Evolutionary conservation across 1,140 invertebrate species (phyloP).

Genomic region (Whitmania pigra): DNA sequence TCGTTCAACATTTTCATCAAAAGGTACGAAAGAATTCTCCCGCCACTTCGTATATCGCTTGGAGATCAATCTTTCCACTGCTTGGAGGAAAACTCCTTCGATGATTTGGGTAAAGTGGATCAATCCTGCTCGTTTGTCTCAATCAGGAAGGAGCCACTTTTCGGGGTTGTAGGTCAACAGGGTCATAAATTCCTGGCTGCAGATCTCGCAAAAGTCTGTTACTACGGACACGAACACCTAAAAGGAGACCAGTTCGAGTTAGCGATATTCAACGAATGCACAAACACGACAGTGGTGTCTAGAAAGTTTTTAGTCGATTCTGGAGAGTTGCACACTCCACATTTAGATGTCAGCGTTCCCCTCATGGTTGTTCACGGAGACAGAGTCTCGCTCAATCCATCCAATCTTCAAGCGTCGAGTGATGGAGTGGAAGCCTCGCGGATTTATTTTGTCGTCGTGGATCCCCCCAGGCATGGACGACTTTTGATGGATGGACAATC

Average conservation of each 20-base stretch:
- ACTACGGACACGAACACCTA: too few relatives aligned
- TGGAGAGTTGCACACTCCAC: too few relatives aligned
- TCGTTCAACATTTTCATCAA: constrained; percentile 42
- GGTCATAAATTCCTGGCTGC: too few relatives aligned
- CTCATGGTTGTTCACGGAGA: constrained; percentile 39
- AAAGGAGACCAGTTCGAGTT: too few relatives aligned
- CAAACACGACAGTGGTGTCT: too few relatives aligned
- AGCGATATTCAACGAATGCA: too few relatives aligned
- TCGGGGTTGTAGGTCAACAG: too few relatives aligned
- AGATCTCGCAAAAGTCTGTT: too few relatives aligned
- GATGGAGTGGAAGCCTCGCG: constrained; percentile 39
- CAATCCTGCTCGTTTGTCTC: too few relatives aligned
- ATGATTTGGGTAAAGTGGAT: too few relatives aligned
- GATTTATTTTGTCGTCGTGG: constrained; percentile 36
- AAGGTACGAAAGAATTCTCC: constrained; percentile 20
- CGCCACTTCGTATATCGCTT: neutral
- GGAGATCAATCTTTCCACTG: neutral
- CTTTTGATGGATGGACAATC: constrained; percentile 32
- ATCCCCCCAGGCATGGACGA: constrained; percentile 39
- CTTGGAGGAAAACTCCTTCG: too few relatives aligned
- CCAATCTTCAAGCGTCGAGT: constrained; percentile 38
- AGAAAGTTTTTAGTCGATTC: constrained; percentile 26
- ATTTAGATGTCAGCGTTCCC: constrained; percentile 31
- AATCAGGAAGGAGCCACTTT: too few relatives aligned
- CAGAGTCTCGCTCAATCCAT: constrained; percentile 31